A percentile compares a stretch with the other conserved stretches of the same genome.
Evolutionary conservation across 2,797 vertebrate genomes (phyloP).

Genomic region (Semaprochilodus insignis): DNA sequence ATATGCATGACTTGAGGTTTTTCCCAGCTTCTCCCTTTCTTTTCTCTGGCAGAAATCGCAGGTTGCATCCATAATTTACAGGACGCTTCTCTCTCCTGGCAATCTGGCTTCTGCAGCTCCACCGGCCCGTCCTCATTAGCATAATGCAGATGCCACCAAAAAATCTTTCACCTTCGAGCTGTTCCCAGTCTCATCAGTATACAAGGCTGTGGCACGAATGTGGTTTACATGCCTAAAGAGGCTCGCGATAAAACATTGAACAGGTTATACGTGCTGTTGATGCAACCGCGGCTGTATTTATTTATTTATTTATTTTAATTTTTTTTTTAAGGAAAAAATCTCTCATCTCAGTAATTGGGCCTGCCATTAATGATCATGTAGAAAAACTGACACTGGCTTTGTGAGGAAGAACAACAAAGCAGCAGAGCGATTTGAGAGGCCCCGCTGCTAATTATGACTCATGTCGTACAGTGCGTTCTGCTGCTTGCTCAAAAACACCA

Average conservation of each 20-base stretch:
- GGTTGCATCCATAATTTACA: constrained; percentile 83
- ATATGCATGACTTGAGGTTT: constrained; percentile 84
- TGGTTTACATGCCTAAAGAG: neutral
- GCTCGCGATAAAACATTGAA: constrained; percentile 5
- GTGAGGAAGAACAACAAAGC: constrained; percentile 52
- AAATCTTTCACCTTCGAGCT: constrained; percentile 76
- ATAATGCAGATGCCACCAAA: constrained; percentile 83
- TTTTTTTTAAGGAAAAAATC: constrained; percentile 15
- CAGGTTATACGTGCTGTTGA: constrained; percentile 20
- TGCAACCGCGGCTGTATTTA: neutral
- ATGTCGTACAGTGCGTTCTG: constrained; percentile 57
- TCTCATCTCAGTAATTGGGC: constrained; percentile 54
- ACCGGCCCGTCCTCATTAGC: constrained; percentile 72
- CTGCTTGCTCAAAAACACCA: constrained; percentile 57
- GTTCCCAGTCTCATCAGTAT: constrained; percentile 26
- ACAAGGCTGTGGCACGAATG: constrained; percentile 12
- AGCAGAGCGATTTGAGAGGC: constrained; percentile 45
- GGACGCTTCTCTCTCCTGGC: constrained; percentile 74
- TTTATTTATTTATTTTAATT: neutral
- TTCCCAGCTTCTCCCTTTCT: constrained; percentile 72
- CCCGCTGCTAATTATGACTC: constrained; percentile 62
- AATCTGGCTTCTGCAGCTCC: constrained; percentile 77
- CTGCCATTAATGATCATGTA: constrained; percentile 53
- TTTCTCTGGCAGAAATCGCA: constrained; percentile 81
- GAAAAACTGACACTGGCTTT: constrained; percentile 53